Percentiles rank a stretch among this genome's conserved stretches.
Conservation (phyloP, 1,140 invertebrate species). For the Drosophila leontia region DNA sequence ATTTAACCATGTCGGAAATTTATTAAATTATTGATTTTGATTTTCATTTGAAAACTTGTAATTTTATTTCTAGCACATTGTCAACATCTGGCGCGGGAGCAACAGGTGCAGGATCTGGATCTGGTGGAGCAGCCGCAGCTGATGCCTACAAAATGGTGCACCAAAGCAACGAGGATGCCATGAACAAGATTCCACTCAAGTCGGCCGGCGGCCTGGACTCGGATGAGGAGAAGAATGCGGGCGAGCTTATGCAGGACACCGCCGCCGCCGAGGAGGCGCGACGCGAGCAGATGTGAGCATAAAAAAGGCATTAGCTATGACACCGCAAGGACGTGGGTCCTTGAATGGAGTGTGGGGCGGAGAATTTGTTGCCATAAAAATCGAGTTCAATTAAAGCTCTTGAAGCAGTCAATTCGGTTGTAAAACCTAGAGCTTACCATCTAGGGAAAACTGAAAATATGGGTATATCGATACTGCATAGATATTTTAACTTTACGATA, state of each 20-base stretch:
- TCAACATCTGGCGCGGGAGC: conserved; percentile 25
- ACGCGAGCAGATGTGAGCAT: conserved; percentile 77
- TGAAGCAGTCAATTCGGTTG: neutral
- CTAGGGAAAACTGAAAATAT: neutral
- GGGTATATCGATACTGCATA: neutral
- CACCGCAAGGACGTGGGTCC: neutral
- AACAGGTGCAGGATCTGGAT: conserved; percentile 37
- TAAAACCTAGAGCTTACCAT: neutral
- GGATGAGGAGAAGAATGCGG: conserved; percentile 81
- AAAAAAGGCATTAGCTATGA: neutral
- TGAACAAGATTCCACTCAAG: conserved; percentile 83
- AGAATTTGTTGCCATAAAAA: conserved; percentile 4
- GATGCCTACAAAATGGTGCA: conserved; percentile 84
- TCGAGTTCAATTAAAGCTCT: conserved; percentile 3
- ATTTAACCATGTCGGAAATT: neutral
- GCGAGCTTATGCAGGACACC: conserved; percentile 78
- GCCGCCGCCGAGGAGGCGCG: conserved; percentile 78
- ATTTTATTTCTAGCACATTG: conserved; percentile 11
- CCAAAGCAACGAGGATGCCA: conserved; percentile 80
- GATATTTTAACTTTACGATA: neutral
- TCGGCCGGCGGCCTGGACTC: conserved; percentile 70
- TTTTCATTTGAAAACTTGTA: neutral
- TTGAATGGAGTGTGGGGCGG: neutral
- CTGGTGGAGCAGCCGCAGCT: conserved; percentile 47
- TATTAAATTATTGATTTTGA: conserved; percentile 19